Evolutionary conservation across 2,113 vertebrate genomes (phyloP).

Genomic region (Strix uralensis): DNA sequence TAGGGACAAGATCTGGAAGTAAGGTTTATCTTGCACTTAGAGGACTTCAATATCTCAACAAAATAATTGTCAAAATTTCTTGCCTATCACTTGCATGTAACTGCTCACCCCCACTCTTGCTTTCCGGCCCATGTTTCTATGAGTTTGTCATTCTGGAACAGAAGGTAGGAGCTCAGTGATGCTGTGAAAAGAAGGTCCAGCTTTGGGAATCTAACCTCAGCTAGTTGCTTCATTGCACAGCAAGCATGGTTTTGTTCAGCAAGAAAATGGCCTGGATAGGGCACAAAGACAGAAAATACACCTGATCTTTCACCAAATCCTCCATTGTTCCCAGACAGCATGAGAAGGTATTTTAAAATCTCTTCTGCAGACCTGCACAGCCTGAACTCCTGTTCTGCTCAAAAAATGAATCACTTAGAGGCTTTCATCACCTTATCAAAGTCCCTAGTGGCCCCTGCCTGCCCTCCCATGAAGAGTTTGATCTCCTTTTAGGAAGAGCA

Average conservation of each 20-base stretch:
- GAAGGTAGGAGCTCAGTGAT: not conserved
- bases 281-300: not conserved
- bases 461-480: constrained; percentile 11
- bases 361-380: not conserved
- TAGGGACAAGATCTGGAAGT: not conserved
- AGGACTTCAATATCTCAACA: not conserved
- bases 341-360: constrained; percentile 29
- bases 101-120: not conserved
- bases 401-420: not conserved
- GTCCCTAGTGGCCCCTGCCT: not conserved
- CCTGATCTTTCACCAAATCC: not conserved
- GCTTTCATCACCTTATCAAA: constrained; percentile 41
- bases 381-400: constrained; percentile 11
- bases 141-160: not conserved
- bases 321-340: constrained; percentile 37
- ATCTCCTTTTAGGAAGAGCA: constrained; percentile 28
- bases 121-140: not conserved
- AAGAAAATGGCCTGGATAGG: not conserved
- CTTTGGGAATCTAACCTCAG: not conserved
- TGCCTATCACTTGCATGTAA: not conserved
- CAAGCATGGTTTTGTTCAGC: not conserved
- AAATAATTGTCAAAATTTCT: not conserved
- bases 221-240: not conserved
- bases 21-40: not conserved
- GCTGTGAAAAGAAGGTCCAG: not conserved